These are phyloP conservation scores for Platycercus adscitus DNA, from an alignment of 2,113 vertebrate species.

Conservation along the genomic window DNA sequence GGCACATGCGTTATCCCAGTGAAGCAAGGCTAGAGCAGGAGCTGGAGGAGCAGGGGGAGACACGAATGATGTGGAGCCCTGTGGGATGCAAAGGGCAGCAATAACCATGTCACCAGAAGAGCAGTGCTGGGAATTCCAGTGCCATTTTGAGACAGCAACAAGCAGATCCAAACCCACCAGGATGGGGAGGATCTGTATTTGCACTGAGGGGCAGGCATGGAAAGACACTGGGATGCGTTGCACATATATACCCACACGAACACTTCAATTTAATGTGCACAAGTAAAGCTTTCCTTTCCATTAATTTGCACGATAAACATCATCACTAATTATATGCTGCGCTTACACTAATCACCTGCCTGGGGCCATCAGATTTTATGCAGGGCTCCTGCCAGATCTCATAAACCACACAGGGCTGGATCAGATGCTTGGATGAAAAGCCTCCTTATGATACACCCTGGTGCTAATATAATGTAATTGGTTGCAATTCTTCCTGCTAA, in stretches of 20 bases:
- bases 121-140: not conserved
- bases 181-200: rapidly evolving
- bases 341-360: slow-evolving; percentile 39
- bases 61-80: not conserved
- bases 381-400: not conserved
- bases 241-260: not conserved
- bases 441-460: not conserved
- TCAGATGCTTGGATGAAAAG: not conserved
- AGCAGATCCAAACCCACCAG: not conserved
- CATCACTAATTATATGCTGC: not conserved
- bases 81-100: not conserved
- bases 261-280: not conserved
- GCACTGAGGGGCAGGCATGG: not conserved
- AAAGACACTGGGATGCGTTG: not conserved
- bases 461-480: rapidly evolving
- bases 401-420: not conserved
- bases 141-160: not conserved
- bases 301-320: slow-evolving; percentile 2
- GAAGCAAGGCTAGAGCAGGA: not conserved
- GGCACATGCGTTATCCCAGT: not conserved
- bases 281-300: not conserved
- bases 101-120: rapidly evolving
- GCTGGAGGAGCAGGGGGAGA: not conserved
- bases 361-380: not conserved
- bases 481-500: not conserved